phyloP scores from a whole-genome alignment of 2,113 vertebrate genomes.

The Salminus brasiliensis region DNA sequence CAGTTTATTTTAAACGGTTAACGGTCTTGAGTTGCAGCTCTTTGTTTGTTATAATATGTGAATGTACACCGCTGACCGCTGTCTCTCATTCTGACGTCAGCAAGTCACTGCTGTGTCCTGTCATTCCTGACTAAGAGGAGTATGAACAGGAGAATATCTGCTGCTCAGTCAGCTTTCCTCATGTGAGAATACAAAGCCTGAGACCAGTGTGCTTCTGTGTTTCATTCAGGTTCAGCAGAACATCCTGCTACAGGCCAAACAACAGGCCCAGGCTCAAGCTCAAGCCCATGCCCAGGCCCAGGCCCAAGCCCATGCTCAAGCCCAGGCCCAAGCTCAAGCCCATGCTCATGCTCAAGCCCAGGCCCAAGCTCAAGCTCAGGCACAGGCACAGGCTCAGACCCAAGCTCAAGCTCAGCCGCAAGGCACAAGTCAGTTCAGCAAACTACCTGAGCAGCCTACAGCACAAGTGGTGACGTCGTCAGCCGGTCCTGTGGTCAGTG shows the following conservation, averaged over 20 bases:
- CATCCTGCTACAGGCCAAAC: slow-evolving; percentile 80
- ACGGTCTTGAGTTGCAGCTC: too few species aligned
- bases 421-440: slow-evolving; percentile 65
- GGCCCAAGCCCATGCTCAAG: slow-evolving; percentile 14
- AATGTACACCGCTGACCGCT: too few species aligned
- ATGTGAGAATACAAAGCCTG: neutral
- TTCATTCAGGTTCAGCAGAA: slow-evolving; percentile 82
- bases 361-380: slow-evolving; percentile 45
- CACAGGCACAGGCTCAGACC: slow-evolving; percentile 32
- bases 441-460: slow-evolving; percentile 70
- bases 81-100: too few species aligned
- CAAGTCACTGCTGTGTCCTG: too few species aligned
- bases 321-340: slow-evolving; percentile 40
- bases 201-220: neutral
- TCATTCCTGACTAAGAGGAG: neutral
- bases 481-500: slow-evolving; percentile 45
- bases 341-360: slow-evolving; percentile 52
- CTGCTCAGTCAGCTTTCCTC: neutral
- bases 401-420: slow-evolving; percentile 42
- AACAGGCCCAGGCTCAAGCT: slow-evolving; percentile 62
- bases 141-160: neutral
- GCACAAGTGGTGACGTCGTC: slow-evolving; percentile 66
- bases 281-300: slow-evolving; percentile 44
- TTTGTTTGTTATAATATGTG: too few species aligned
- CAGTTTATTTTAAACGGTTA: too few species aligned